These are phyloP conservation scores for Leptopilina syphax DNA, from an alignment of 2,888 invertebrate species.

Conservation along the genomic window DNA sequence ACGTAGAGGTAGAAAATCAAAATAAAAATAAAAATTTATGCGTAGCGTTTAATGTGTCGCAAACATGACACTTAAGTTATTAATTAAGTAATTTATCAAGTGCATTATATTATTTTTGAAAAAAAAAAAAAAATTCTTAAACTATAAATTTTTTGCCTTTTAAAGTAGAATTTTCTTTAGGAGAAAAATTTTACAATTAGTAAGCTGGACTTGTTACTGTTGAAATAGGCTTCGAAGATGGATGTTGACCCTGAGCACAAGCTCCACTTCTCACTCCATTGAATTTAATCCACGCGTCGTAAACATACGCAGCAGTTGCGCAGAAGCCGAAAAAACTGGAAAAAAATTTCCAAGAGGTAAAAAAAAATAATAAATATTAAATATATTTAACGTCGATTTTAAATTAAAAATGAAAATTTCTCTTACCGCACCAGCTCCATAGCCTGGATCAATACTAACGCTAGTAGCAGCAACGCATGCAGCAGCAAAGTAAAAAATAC, in stretches of 20 bases:
- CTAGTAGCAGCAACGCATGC: slow-evolving; percentile 29
- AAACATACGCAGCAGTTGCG: slow-evolving; percentile 87
- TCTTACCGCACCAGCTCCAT: slow-evolving; percentile 32
- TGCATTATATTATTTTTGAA: too few species aligned
- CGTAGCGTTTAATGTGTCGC: neutral
- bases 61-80: neutral
- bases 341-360: slow-evolving; percentile 51
- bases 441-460: neutral
- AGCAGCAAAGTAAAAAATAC: slow-evolving; percentile 32
- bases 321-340: slow-evolving; percentile 92
- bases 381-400: too few species aligned
- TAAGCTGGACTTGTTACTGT: slow-evolving; percentile 78
- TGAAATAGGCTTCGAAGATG: slow-evolving; percentile 82
- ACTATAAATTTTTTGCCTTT: neutral
- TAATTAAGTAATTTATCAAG: too few species aligned
- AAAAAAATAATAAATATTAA: too few species aligned
- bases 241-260: slow-evolving; percentile 85
- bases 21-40: neutral
- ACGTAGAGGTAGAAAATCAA: slow-evolving; percentile 12
- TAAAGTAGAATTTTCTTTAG: neutral
- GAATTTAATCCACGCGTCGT: slow-evolving; percentile 89
- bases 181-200: slow-evolving; percentile 60
- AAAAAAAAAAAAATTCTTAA: too few species aligned
- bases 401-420: neutral
- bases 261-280: slow-evolving; percentile 82